Conservation (phyloP, 2,888 invertebrate species). For the Cotesia congregata region DNA sequence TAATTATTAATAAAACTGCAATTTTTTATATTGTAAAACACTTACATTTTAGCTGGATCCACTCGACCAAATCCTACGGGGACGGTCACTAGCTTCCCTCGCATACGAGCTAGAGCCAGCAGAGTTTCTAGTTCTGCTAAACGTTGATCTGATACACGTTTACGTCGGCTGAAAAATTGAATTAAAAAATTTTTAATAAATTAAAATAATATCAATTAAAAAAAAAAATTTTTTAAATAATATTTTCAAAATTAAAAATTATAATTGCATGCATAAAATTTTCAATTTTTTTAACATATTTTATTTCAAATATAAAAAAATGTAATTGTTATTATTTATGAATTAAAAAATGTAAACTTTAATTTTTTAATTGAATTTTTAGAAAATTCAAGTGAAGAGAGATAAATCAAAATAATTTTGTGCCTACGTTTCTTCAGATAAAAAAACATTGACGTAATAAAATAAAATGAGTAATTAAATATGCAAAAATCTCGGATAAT, state of each 20-base stretch:
- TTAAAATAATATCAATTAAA: not conserved
- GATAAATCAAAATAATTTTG: too few species aligned
- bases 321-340: too few species aligned
- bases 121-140: slow-evolving; percentile 75
- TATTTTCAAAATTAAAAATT: too few species aligned
- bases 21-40: slow-evolving; percentile 49
- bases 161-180: slow-evolving; percentile 68
- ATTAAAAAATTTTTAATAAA: not conserved
- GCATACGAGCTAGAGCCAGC: slow-evolving; percentile 72
- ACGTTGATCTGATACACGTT: slow-evolving; percentile 75
- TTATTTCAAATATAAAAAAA: too few species aligned
- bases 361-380: too few species aligned
- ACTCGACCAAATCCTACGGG: slow-evolving; percentile 73
- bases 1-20: not conserved
- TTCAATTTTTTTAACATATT: not conserved
- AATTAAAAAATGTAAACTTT: too few species aligned
- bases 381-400: too few species aligned
- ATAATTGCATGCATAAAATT: not conserved
- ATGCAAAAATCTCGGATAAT: slow-evolving; percentile 2
- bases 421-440: not conserved
- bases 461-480: not conserved
- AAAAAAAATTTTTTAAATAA: not conserved
- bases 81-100: slow-evolving; percentile 71
- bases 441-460: not conserved
- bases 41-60: slow-evolving; percentile 74